These are phyloP conservation scores for Nyctalus aviator DNA, from an alignment of 2,797 vertebrate genomes.

Conservation along the genomic window DNA sequence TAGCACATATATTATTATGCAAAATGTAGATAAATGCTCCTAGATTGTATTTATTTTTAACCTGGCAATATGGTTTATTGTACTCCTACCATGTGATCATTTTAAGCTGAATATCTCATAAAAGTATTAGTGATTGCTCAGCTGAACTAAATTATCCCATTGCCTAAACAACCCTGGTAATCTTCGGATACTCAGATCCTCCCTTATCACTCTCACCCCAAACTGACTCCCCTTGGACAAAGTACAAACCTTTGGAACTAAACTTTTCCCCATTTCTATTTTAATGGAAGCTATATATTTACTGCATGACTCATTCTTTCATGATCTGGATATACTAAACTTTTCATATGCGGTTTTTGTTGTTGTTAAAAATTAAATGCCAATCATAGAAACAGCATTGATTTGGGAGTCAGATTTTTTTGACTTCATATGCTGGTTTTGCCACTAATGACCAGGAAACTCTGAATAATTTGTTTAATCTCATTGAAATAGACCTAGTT, in stretches of 20 bases:
- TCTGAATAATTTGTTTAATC: neutral
- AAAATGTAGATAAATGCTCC: neutral
- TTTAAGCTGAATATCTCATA: neutral
- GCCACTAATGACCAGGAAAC: neutral
- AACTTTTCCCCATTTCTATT: neutral
- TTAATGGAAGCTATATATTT: constrained; percentile 21
- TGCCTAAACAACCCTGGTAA: neutral
- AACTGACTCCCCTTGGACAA: neutral
- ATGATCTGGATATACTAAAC: neutral
- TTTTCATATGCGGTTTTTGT: neutral
- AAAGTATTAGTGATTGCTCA: neutral
- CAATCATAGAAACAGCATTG: neutral
- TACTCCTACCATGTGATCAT: neutral
- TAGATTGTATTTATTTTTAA: constrained; percentile 3
- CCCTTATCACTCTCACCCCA: too few species aligned
- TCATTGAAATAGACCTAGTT: neutral
- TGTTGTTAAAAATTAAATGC: neutral
- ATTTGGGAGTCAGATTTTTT: neutral
- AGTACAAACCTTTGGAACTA: neutral
- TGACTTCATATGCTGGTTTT: neutral
- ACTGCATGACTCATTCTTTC: neutral
- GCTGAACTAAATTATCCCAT: constrained; percentile 28
- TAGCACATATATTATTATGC: neutral
- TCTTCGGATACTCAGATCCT: neutral
- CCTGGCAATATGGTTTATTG: neutral